Evolutionary conservation across 1,140 invertebrate genomes (phyloP), one percentile per base, ranked within the genome.

Genomic region (Cherax quadricarinatus): DNA sequence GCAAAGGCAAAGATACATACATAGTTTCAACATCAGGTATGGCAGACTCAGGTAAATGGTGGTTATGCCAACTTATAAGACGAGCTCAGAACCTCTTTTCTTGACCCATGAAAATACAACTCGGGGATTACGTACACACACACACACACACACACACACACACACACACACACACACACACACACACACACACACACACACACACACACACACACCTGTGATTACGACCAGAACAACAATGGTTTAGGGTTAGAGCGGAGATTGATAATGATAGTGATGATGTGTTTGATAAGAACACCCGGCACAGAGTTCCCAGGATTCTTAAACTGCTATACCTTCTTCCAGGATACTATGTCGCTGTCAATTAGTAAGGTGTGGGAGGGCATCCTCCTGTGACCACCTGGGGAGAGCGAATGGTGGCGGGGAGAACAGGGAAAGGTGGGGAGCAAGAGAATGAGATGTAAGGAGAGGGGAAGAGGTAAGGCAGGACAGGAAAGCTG

Each of bases 111-210:
- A 41, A 41, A 41, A 41, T 41, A 41, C 30, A 41, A 41, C 0
- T 41, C 30, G 30, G 30, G 30, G 30, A 41, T 41, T 41, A 41
- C 30, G 30, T 41, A 41, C 30, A 41, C 30, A 41, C 30, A 24
- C 6, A 16, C 41, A 21, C 6, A 24, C 6, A 16, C 41, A 21
- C 6, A 24, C 6, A 16, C 41, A 21, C 6, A 24, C 6, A 16
- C 41, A 21, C 6, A n/a, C n/a, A n/a, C n/a, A n/a, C 62, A 70
- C 60, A 86, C 57, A 85, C 5, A 85, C 1, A 16, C 12, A 16
- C 16, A 70, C 41, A 85, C 83, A 85, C 83, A 85, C 83, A 85
- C 57, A 85, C 83, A 85, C n/a, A 85, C 83, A 85, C 30, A 66
- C n/a, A 62, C 18, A 66, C 7, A 14, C 53, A 3, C 24, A 24